A percentile compares a stretch with the other conserved stretches of the same genome.
Conservation (phyloP, 2,113 vertebrate genomes). For the Abramis brama region DNA sequence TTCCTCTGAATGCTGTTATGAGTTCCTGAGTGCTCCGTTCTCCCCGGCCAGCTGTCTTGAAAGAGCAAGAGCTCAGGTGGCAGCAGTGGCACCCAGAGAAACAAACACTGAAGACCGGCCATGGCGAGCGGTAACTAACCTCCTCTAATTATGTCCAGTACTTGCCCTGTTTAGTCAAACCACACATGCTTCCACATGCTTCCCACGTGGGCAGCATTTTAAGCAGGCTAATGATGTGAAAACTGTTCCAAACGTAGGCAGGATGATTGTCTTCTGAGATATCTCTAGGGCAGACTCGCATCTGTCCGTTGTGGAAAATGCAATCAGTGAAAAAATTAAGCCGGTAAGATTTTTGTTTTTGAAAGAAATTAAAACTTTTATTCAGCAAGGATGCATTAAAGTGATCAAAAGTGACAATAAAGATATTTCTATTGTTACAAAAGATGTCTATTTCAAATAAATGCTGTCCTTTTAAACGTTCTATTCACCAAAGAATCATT, state of each 20-base stretch:
- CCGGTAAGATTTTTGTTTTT: background rate
- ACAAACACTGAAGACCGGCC: constrained; percentile 67
- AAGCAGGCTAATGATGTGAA: background rate
- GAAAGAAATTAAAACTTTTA: background rate
- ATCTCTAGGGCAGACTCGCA: background rate
- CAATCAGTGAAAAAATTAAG: background rate
- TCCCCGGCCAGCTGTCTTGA: constrained; percentile 58
- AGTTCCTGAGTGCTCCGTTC: constrained; percentile 56
- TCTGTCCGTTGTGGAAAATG: background rate
- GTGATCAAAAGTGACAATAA: background rate
- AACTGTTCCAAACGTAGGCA: background rate
- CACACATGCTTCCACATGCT: background rate
- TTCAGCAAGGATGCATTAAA: background rate
- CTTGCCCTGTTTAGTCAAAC: background rate
- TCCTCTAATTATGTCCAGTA: constrained; percentile 3
- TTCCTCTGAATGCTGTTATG: constrained; percentile 68
- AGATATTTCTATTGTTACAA: background rate
- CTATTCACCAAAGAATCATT: background rate
- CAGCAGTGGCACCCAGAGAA: constrained; percentile 65
- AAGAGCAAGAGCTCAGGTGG: constrained; percentile 70
- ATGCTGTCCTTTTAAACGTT: too few species aligned
- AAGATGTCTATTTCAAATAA: background rate
- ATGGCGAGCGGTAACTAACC: constrained; percentile 88
- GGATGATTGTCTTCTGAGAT: constrained; percentile 1
- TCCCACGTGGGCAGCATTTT: background rate